Evolutionary conservation across 2,888 invertebrate genomes (phyloP), one percentile per base, ranked within the genome.

Genomic region (Salticus scenicus): DNA sequence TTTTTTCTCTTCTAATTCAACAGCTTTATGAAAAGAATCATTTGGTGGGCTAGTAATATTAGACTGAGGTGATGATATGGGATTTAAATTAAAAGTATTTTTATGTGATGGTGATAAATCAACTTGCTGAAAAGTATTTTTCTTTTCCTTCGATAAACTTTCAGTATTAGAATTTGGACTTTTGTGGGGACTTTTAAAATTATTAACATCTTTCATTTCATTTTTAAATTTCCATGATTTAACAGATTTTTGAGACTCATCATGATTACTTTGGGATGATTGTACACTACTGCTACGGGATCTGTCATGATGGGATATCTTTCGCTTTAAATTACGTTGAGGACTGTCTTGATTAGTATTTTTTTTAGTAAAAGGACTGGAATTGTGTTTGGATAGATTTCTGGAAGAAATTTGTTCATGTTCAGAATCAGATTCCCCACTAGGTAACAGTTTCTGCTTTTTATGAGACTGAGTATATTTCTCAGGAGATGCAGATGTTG

Each of bases 161-260:
- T 27, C 28, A 24, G 51, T 67, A 8, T 33, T n/a, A 63, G 57
- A 42, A 30, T 8, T 20, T 8, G 70, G 81, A 70, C 82, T 82
- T 4, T 10, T 42, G n/a, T 41, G 41, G 8, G 10, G 42, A 41
- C 63, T 74, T n/a, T 51, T 63, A 28, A 31, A n/a, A 33, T 24
- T 33, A 27, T 24, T 27, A 14, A 30, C 30, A 28, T 75, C 70
- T 33, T 70, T 71, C 0, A 30, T n/a, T 27, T 64, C 64, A 12
- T 12, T 33, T 12, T 75, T 75, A 1, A 64, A 51, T 28, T 75
- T 82, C 47, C 63, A 41, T 4, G n/a, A 20, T 41, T 73, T 30
- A 1, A 7, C 0, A 0, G 28, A 27, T 8, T 30, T 37, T 57
- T 37, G 28, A 41, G 30, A 51, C n/a, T 14, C 30, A 0, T 31